phyloP scores from a whole-genome alignment of 2,888 invertebrate species.

The Epistrophe eligans region DNA sequence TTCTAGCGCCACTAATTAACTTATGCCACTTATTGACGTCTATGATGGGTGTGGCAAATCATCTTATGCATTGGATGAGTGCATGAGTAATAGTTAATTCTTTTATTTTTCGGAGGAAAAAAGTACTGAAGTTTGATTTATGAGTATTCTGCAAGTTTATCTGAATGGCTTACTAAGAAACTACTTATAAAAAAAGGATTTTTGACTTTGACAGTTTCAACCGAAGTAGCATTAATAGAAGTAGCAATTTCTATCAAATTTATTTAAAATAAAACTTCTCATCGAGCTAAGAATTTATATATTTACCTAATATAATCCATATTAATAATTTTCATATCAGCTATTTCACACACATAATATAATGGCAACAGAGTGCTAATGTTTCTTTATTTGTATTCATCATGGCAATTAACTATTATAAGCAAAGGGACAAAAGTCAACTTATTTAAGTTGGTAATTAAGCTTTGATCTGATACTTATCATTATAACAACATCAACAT shows the following conservation, averaged over 20 bases:
- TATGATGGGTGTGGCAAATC: constrained; percentile 41
- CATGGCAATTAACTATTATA: constrained; percentile 21
- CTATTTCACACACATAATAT: not conserved
- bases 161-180: not conserved
- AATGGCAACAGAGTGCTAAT: constrained; percentile 21
- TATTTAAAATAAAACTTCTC: not conserved
- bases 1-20: constrained; percentile 18
- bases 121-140: constrained; percentile 4
- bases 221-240: not conserved
- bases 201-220: constrained; percentile 17
- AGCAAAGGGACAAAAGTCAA: constrained; percentile 56
- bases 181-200: not conserved
- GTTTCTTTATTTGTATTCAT: constrained; percentile 13
- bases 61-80: constrained; percentile 45
- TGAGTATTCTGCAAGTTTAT: not conserved
- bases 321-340: not conserved
- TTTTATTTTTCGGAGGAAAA: not conserved
- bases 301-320: not conserved
- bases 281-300: not conserved
- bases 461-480: constrained; percentile 66
- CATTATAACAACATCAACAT: constrained; percentile 38
- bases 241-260: not conserved
- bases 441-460: constrained; percentile 54
- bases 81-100: not conserved
- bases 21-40: not conserved